Evolutionary conservation across 2,113 vertebrate genomes (phyloP), one percentile per base, ranked within the genome.

Genomic region (Nasalis larvatus): DNA sequence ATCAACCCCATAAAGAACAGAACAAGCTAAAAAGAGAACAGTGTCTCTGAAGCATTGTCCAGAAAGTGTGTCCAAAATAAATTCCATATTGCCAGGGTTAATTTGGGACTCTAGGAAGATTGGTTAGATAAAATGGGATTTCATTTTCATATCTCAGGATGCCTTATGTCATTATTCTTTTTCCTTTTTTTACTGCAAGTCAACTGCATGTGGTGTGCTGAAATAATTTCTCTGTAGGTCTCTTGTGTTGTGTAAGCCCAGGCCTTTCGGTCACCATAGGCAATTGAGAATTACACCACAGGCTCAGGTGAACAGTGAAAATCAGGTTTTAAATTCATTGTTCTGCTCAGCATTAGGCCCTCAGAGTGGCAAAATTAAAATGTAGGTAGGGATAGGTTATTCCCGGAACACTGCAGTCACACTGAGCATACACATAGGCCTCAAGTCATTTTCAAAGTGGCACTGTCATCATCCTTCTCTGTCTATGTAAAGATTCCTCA

Each of bases 11-110:
- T 47, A 83, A 97, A 89, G 73, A 97, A 95, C 27, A 96, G 40
- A 95, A 30, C 14, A 80, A 81, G 1, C 94, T 93, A 52, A 56
- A 93, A 91, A 80, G 58, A 95, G 40, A 94, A 86, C 1, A 93
- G 23, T 35, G 0, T 74, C 49, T 94, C 52, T 73, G 13, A 94
- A 80, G 27, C 35, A 74, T 25, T 73, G 30, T 56, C 45, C 52
- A 94, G 35, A 94, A 94, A 60, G 16, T 60, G 6, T 32, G 7
- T 45, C 8, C 32, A 71, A 77, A 97, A 63, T 69, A 84, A 85
- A 86, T 92, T 89, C 74, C 3, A 0, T 68, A 78, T 69, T n/a
- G 9, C 25, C 54, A 66, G 27, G 69, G 37, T 82, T 83, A 85
- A 96, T 89, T 69, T 27, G 10, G 54, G 45, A 80, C 27, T 49